Evolutionary conservation across 2,888 invertebrate genomes (phyloP), one percentile per base, ranked within the genome.

Genomic region (Hemaris fuciformis): DNA sequence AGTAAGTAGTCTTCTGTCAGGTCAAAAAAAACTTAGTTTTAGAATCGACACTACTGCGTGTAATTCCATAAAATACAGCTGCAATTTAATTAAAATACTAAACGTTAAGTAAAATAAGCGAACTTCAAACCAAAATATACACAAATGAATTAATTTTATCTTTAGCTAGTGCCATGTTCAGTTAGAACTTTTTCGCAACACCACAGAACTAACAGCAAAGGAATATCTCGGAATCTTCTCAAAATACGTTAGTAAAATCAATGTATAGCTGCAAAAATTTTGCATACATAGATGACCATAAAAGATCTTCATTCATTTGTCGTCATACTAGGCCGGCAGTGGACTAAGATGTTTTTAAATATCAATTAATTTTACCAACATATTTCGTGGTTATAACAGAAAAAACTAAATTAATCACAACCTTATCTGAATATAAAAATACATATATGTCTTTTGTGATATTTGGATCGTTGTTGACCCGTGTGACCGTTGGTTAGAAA

Each of bases 361-460:
- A 8, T 45, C 10, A 0, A 22, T 45, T 20, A 2, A 45, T 46
- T 23, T 23, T 3, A 45, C 13, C 45, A 60, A 60, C 25, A 46
- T n/a, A 15, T 27, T 15, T 8, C 7, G 13, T 10, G 10, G 3
- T 31, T 38, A 3, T 38, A 53, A n/a, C n/a, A 22, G n/a, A 62
- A 59, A 45, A 59, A 31, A 48, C 31, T 53, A 53, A 53, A 53
- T 31, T 53, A 34, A 61, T 66, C 66, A 66, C 66, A 66, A 66
- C 66, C 66, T 46, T 62, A 57, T 59, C 59, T 59, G 61, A 18
- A 45, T 59, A 65, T 23, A 62, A 60, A 43, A 64, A 63, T 57
- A n/a, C n/a, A n/a, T n/a, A 57, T 57, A 38, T 64, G 66, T 66
- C 66, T 66, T 66, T 66, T 66, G 53, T 27, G 43, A 31, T 59